Evolutionary conservation across 1,140 invertebrate genomes (phyloP), one percentile per base, ranked within the genome.

Genomic region (Nasonia vitripennis): DNA sequence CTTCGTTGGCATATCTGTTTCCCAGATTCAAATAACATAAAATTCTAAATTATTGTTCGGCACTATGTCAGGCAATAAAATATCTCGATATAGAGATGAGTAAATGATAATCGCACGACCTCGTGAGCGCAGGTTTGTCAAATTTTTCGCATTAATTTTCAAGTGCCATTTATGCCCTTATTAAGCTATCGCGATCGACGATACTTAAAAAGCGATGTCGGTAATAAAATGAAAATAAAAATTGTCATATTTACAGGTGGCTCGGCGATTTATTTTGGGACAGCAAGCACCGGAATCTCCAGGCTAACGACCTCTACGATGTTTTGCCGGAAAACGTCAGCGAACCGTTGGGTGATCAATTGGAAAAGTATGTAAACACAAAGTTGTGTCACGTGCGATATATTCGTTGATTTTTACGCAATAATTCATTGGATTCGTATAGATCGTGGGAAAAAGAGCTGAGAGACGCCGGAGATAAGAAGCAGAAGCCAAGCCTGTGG

Each of bases 261-360:
- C 51, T 89, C 0, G 84, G 62, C 11, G 77, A 87, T 11, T 73
- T 89, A 9, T 88, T 89, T 68, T 55, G 48, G 34, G 20, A 82
- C 62, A 87, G 88, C 68, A 73, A 74, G 23, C 85, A 71, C 14
- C 83, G 84, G 31, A 37, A 87, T 67, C 62, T 89, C 20, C 80
- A 86, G 20, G 62, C 71, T 2, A 34, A 68, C 45, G 87, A 89
- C 82, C 55, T 89, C 34, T 89, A 88, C n/a, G 94, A 94, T 77
- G 93, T 94, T 34, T 93, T 95, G 85, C 93, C 94, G 83, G 91
- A 87, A 86, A 94, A 95, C 86, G 89, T 93, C 23, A 95, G 94
- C 6, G 93, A 94, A 86, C 92, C 92, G 83, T 91, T 95, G n/a
- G 94, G 94, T 10, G 93, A 95, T 88, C 90, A 92, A 62, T 91